phyloP scores from a whole-genome alignment of 2,113 vertebrate species.

The Spilogale gracilis region DNA sequence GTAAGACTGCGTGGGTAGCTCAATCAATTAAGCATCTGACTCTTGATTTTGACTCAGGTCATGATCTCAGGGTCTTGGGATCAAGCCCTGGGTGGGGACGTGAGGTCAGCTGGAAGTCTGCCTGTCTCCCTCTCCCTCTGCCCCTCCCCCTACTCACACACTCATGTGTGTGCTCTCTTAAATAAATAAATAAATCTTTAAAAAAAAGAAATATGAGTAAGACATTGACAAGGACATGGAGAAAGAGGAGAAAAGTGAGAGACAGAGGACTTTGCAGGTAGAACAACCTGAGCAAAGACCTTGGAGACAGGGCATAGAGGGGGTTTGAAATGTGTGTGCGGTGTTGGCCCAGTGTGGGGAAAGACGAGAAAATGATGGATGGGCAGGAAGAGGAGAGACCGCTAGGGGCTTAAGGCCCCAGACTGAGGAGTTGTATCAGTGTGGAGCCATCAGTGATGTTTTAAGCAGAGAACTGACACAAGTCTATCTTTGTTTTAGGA shows the following conservation, averaged over 20 bases:
- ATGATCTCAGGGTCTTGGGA: background rate
- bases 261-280: background rate
- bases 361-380: background rate
- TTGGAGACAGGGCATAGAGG: background rate
- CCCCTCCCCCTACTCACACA: background rate
- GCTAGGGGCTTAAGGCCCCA: background rate
- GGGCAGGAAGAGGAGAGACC: background rate
- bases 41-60: background rate
- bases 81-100: background rate
- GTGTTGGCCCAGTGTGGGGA: accelerated
- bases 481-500: constrained; percentile 62
- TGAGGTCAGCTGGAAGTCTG: background rate
- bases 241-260: background rate
- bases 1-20: background rate
- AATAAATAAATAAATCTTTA: background rate
- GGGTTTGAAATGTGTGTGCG: background rate
- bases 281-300: background rate
- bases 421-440: constrained; percentile 18
- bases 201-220: background rate
- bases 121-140: background rate
- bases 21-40: background rate
- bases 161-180: background rate
- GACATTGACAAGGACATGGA: background rate
- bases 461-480: constrained; percentile 16
- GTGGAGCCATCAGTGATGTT: constrained; percentile 7